These are phyloP conservation scores for Chiroxiphia lanceolata DNA, from an alignment of 2,797 vertebrate genomes.

Conservation along the genomic window DNA sequence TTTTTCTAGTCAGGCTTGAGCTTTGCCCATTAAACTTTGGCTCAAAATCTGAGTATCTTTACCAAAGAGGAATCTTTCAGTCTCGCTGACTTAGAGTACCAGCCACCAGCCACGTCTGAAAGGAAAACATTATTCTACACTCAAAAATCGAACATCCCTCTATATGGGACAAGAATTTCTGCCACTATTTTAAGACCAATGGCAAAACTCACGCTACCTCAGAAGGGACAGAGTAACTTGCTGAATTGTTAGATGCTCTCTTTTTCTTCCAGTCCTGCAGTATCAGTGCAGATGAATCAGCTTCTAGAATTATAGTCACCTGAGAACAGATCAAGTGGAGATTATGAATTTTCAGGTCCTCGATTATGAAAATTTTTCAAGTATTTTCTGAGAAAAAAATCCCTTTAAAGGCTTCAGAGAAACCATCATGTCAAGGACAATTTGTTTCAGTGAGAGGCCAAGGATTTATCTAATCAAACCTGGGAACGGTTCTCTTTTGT, in stretches of 20 bases:
- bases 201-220: background rate
- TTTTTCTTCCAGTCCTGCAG: background rate
- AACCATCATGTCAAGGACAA: background rate
- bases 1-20: background rate
- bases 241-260: background rate
- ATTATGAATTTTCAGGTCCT: background rate
- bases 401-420: background rate
- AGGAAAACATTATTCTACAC: background rate
- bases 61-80: background rate
- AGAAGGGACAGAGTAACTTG: background rate
- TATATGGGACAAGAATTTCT: background rate
- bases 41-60: background rate
- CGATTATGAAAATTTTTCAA: background rate
- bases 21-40: background rate
- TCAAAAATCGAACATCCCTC: background rate
- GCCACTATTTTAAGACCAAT: background rate
- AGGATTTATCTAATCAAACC: background rate
- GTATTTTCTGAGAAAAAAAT: background rate
- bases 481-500: background rate
- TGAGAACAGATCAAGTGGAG: background rate
- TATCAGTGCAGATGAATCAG: background rate
- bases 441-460: background rate
- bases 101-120: background rate
- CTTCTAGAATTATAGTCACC: background rate
- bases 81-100: background rate